Evolutionary conservation across 2,113 vertebrate genomes (phyloP), one percentile per base, ranked within the genome.

Genomic region (Heterocephalus glaber): DNA sequence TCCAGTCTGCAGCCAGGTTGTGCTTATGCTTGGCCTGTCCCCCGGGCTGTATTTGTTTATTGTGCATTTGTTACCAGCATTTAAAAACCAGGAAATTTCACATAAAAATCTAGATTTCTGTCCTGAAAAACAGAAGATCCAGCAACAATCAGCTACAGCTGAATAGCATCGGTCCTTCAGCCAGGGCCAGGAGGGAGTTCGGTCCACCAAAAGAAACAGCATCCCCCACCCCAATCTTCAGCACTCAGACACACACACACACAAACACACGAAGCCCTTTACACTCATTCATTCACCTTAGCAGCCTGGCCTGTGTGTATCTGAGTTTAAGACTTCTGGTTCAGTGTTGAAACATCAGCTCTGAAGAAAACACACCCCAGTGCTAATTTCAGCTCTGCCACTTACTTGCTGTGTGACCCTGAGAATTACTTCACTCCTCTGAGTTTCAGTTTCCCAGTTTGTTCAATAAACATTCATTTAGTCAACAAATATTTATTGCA

Each of bases 61-160:
- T 20, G 38, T 77, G 49, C 44, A 41, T 87, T 84, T 94, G 44
- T 83, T 54, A 84, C 35, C 61, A 92, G 93, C 77, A 44, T 66
- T 95, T 93, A 92, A 87, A 96, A 96, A 61, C 28, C 56, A 87
- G 85, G 35, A 89, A 86, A 96, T 77, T 87, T 92, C 90, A 90
- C 60, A 82, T 92, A 82, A 89, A 86, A 87, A 60, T 79, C 77
- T 61, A 84, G 61, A 93, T 96, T 93, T 96, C 72, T 77, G 9
- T 92, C 61, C 38, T 68, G 49, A 94, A 95, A 96, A 94, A 92
- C 4, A 11, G 44, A 52, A 84, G 70, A 76, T 81, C 13, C 56
- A 54, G 74, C 44, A 93, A 92, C 52, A 89, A 96, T 91, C 89
- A 94, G 70, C 58, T 54, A 92, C 58, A 94, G 68, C 89, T 87